Conservation (phyloP, 2,888 invertebrate species). For the Sphaerophoria taeniata region DNA sequence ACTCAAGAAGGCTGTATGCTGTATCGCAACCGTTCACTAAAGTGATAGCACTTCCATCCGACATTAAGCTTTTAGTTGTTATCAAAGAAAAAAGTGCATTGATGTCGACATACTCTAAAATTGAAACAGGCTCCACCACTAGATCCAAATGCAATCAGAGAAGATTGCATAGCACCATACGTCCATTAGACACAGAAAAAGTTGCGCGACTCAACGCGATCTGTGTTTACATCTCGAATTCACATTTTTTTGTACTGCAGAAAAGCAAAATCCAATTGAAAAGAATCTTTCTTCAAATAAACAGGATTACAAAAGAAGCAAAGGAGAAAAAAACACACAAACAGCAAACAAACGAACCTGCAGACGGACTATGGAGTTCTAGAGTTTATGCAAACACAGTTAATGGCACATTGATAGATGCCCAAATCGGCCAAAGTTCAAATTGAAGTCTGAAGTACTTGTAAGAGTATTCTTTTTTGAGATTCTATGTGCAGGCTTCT, state of each 20-base stretch:
- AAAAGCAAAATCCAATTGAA: background rate
- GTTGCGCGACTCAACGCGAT: conserved; percentile 29
- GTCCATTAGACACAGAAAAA: conserved; percentile 57
- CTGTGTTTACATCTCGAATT: conserved; percentile 57
- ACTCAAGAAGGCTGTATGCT: too few species aligned
- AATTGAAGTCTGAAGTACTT: conserved; percentile 48
- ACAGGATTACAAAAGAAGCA: background rate
- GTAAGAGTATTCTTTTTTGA: too few species aligned
- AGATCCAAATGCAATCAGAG: conserved; percentile 41
- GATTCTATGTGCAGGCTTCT: conserved; percentile 15
- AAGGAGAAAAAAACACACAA: background rate
- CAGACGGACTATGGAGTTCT: too few species aligned
- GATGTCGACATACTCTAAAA: conserved; percentile 16
- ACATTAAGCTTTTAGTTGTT: too few species aligned
- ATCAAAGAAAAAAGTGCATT: too few species aligned
- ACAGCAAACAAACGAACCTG: too few species aligned
- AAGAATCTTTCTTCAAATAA: conserved; percentile 14
- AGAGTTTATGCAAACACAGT: conserved; percentile 53
- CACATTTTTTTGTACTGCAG: conserved; percentile 47
- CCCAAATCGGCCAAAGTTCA: conserved; percentile 70
- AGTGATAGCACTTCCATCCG: too few species aligned
- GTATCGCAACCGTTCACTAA: too few species aligned
- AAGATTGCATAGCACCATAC: conserved; percentile 1
- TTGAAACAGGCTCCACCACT: background rate
- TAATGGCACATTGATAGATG: conserved; percentile 67